Evolutionary conservation across 2,888 invertebrate genomes (phyloP), one percentile per base, ranked within the genome.

Genomic region (Eustalomyia histrio): DNA sequence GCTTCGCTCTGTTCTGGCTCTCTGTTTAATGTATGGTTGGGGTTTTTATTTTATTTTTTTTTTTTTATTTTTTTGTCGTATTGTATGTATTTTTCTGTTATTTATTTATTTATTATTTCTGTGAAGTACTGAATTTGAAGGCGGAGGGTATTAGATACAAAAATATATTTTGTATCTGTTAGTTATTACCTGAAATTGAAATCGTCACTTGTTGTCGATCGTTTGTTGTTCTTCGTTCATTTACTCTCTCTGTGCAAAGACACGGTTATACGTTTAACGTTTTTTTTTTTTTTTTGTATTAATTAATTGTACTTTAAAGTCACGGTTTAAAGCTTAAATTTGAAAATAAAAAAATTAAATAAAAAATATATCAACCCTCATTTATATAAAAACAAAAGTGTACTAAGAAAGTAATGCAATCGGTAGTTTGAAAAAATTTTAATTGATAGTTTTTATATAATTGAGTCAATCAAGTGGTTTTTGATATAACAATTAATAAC

Each of bases 161-260:
- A 81, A 74, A 78, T 81, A 53, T 69, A 76, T 80, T 80, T 80
- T 80, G 80, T 80, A 80, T 81, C 81, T 81, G 78, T 78, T 78
- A 78, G 81, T 78, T 81, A 79, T 82, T 82, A 82, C 82, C 82
- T 82, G 82, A 81, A 79, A 82, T 79, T 76, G 79, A 79, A 79
- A 79, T 82, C 79, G 82, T 82, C 82, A 82, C 79, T 82, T 79
- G 82, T 82, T 82, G 71, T 71, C 78, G 81, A 81, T 81, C 81
- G 81, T 71, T 71, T 65, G 73, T 58, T 52, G 55, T 80, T 72
- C 63, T 50, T 76, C 52, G 65, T 67, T 16, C 18, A 67, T 52
- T 74, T 67, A 72, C 53, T 67, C 63, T 81, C 76, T 69, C 64
- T 39, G 60, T 52, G 63, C 24, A 47, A 58, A 69, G 64, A 14